Evolutionary conservation across 2,888 invertebrate species (phyloP).

Genomic region (Capitulum mitella): DNA sequence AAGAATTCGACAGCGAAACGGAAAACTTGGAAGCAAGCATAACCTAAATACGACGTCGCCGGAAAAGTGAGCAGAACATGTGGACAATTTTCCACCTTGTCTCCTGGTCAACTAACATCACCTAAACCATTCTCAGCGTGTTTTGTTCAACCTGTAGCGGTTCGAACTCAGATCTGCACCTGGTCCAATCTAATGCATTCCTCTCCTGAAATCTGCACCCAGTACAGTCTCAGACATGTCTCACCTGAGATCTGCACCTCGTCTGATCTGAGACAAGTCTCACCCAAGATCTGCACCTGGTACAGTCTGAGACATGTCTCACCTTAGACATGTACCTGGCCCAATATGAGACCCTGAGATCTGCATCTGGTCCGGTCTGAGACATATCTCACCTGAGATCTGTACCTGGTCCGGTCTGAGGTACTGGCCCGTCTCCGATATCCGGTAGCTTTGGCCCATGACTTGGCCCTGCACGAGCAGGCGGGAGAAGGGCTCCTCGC

Average conservation of each 20-base stretch:
- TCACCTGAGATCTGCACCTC: conserved; percentile 54
- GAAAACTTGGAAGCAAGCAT: too few species aligned
- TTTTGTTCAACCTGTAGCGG: too few species aligned
- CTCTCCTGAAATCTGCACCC: background rate
- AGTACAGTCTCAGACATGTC: too few species aligned
- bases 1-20: too few species aligned
- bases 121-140: too few species aligned
- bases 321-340: background rate
- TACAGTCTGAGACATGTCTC: background rate
- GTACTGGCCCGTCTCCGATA: conserved; percentile 32
- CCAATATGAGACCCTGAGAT: too few species aligned
- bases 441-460: conserved; percentile 70
- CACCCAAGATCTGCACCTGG: background rate
- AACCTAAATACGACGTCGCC: too few species aligned
- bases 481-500: conserved; percentile 80
- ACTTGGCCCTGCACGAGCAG: conserved; percentile 94
- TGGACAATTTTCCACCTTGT: too few species aligned
- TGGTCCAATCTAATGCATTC: too few species aligned
- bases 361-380: background rate
- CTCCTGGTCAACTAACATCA: too few species aligned
- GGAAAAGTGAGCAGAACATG: too few species aligned
- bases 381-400: conserved; percentile 44
- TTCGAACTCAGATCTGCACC: conserved; percentile 7
- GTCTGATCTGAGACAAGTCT: conserved; percentile 45
- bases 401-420: conserved; percentile 53